Percentiles rank a stretch among this genome's conserved stretches.
These are phyloP conservation scores for Horisme vitalbata DNA, from an alignment of 2,888 invertebrate species.

Conservation along the genomic window DNA sequence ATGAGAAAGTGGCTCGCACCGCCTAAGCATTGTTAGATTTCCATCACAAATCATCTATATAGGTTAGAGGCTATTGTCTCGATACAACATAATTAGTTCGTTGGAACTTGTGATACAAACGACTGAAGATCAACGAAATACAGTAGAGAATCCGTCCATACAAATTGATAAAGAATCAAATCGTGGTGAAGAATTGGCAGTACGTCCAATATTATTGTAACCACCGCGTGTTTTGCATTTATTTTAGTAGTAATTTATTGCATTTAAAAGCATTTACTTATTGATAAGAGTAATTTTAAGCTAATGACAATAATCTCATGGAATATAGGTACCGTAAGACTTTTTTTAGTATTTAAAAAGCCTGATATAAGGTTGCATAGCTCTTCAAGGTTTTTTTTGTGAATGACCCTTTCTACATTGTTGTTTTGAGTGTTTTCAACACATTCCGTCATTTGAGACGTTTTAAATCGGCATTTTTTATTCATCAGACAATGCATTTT, in stretches of 20 bases:
- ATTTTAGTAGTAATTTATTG: slow-evolving; percentile 70
- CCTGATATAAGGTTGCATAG: not conserved
- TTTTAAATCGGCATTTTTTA: slow-evolving; percentile 15
- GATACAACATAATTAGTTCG: slow-evolving; percentile 27
- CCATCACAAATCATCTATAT: no score
- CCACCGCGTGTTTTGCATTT: slow-evolving; percentile 76
- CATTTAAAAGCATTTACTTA: slow-evolving; percentile 74
- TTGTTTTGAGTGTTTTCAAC: not conserved
- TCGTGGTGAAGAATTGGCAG: slow-evolving; percentile 52
- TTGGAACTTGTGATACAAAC: slow-evolving; percentile 72
- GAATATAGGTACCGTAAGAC: not conserved
- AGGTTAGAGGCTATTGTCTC: slow-evolving; percentile 23
- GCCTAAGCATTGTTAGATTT: slow-evolving; percentile 87
- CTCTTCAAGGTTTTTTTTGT: slow-evolving; percentile 1
- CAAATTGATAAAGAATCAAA: slow-evolving; percentile 41
- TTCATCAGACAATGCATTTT: slow-evolving; percentile 33
- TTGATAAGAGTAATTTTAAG: slow-evolving; percentile 34
- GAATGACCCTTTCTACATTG: not conserved
- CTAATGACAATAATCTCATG: slow-evolving; percentile 22
- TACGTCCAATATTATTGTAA: slow-evolving; percentile 55
- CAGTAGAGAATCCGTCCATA: slow-evolving; percentile 52
- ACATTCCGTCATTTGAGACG: slow-evolving; percentile 11
- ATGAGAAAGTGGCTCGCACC: slow-evolving; percentile 96
- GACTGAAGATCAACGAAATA: slow-evolving; percentile 62
- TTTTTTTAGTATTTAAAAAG: not conserved